Percentiles rank a stretch among this genome's conserved stretches.
Conservation (phyloP, 1,140 invertebrate genomes). For the Leptinotarsa lineolata region DNA sequence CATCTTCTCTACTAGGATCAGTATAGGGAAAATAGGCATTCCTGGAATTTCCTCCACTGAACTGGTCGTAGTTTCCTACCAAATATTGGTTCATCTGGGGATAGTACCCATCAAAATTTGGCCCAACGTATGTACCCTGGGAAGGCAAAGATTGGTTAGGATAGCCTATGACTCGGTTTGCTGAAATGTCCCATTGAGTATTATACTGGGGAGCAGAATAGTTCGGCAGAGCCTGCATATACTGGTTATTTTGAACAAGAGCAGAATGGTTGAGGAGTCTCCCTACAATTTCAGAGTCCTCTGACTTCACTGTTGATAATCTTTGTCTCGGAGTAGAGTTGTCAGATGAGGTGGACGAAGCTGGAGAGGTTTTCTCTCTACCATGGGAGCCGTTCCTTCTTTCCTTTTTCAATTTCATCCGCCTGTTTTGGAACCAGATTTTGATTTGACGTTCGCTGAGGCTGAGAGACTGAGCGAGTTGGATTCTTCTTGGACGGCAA, state of each 20-base stretch:
- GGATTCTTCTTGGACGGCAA: slow-evolving; percentile 76
- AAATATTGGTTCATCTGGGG: slow-evolving; percentile 13
- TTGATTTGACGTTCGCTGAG: slow-evolving; percentile 87
- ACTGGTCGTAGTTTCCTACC: neutral
- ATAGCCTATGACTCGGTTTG: neutral
- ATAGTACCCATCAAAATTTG: neutral
- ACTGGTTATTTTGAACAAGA: slow-evolving; percentile 9
- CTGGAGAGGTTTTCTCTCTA: neutral
- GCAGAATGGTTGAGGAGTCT: slow-evolving; percentile 1
- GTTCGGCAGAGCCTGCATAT: neutral
- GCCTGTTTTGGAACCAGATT: slow-evolving; percentile 80
- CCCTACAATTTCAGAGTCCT: slow-evolving; percentile 4
- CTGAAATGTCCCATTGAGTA: slow-evolving; percentile 10
- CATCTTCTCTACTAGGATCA: neutral
- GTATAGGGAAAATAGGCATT: neutral
- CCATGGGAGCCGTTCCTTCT: slow-evolving; percentile 9
- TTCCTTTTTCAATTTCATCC: slow-evolving; percentile 70
- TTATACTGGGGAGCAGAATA: neutral
- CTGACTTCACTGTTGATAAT: neutral
- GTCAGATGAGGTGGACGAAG: neutral
- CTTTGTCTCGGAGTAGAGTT: neutral
- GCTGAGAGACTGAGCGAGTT: slow-evolving; percentile 73
- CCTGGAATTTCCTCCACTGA: neutral
- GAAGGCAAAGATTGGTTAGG: neutral
- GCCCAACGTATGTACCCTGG: neutral